A percentile compares a stretch with the other conserved stretches of the same genome.
These are phyloP conservation scores for Agriopis aurantiaria DNA, from an alignment of 2,888 invertebrate genomes.

Conservation along the genomic window DNA sequence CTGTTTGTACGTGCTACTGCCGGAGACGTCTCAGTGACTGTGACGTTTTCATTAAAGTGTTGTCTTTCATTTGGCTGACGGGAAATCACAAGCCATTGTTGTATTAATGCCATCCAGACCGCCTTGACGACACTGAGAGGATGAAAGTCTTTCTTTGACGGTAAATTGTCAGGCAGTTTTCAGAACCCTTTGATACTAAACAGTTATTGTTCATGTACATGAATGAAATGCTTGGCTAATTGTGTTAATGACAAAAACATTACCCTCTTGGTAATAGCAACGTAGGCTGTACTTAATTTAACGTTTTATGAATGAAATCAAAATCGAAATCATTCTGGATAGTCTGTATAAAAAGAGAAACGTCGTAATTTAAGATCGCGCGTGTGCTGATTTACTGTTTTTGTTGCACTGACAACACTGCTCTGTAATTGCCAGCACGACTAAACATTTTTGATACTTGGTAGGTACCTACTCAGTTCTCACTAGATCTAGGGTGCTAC, in stretches of 20 bases:
- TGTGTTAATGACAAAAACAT: constrained; percentile 3
- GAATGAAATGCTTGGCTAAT: constrained; percentile 19
- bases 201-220: constrained; percentile 22
- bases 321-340: no score
- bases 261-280: not conserved
- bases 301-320: no score
- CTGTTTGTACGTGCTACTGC: constrained; percentile 12
- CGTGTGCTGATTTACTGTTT: no score
- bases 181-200: constrained; percentile 28
- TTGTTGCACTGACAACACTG: no score
- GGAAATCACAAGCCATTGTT: constrained; percentile 63
- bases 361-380: no score
- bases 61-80: constrained; percentile 64
- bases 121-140: constrained; percentile 53
- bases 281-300: no score
- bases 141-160: constrained; percentile 52
- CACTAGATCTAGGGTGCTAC: no score
- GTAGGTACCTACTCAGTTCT: no score
- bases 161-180: constrained; percentile 48
- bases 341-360: no score
- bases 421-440: no score
- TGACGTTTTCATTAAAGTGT: constrained; percentile 73
- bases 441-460: no score
- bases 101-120: constrained; percentile 57
- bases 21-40: constrained; percentile 57